phyloP scores from a whole-genome alignment of 2,113 vertebrate species.

The Cyprinodon brontotheroides region DNA sequence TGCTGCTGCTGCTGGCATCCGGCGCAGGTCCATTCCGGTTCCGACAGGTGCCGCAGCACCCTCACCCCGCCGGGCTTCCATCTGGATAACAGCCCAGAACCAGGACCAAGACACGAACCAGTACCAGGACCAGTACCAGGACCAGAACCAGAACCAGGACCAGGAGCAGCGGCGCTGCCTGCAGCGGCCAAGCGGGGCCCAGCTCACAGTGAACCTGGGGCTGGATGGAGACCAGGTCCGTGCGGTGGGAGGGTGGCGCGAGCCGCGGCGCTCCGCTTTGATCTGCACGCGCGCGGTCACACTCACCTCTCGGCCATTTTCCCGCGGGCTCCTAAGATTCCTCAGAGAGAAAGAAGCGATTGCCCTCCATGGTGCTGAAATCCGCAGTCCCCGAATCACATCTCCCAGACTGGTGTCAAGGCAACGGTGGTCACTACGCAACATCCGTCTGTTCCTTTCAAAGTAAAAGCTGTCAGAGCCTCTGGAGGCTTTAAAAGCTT shows the following conservation, averaged over 20 bases:
- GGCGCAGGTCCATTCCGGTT: slow-evolving; percentile 52
- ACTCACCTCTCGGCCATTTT: slow-evolving; percentile 75
- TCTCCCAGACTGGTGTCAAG: neutral
- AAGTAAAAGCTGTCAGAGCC: neutral
- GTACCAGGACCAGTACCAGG: neutral
- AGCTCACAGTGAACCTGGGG: too few species aligned
- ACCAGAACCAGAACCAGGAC: neutral
- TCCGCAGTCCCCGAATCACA: slow-evolving; percentile 59
- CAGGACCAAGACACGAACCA: neutral
- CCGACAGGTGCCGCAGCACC: slow-evolving; percentile 70
- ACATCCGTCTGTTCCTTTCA: neutral
- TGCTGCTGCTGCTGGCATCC: slow-evolving; percentile 28
- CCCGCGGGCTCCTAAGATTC: slow-evolving; percentile 41
- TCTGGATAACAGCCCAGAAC: neutral
- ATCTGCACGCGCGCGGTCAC: neutral
- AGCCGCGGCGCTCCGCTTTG: neutral
- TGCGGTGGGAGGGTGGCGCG: slow-evolving; percentile 1
- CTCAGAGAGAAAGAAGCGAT: slow-evolving; percentile 42
- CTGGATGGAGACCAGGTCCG: too few species aligned
- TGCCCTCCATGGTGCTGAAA: slow-evolving; percentile 65
- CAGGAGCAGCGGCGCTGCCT: neutral
- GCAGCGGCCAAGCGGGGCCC: neutral
- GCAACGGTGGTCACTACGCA: neutral
- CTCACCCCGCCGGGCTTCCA: slow-evolving; percentile 1
- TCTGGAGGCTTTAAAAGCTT: too few species aligned